Conservation (phyloP, 2,888 invertebrate species). For the Crocallis elinguaria region DNA sequence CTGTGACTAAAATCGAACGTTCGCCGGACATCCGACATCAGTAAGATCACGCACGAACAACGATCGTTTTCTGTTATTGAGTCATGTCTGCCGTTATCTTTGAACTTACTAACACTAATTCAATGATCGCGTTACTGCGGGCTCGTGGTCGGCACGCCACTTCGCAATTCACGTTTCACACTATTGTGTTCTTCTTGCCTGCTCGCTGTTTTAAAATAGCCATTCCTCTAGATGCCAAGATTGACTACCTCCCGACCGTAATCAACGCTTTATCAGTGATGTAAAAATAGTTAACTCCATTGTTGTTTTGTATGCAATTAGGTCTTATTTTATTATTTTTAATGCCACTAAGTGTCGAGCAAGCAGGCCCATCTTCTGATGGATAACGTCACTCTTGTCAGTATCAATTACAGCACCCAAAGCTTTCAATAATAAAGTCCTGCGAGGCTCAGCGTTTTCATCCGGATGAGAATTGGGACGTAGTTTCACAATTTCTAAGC, state of each 20-base stretch:
- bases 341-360: slow-evolving; percentile 33
- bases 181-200: slow-evolving; percentile 42
- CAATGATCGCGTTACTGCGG: slow-evolving; percentile 70
- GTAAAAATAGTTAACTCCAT: slow-evolving; percentile 42
- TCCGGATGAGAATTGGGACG: too few relatives aligned
- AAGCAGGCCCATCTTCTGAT: too few relatives aligned
- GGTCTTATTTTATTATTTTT: slow-evolving; percentile 40
- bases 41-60: slow-evolving; percentile 39
- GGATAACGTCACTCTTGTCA: too few relatives aligned
- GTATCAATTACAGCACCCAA: too few relatives aligned
- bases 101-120: slow-evolving; percentile 70
- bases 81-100: slow-evolving; percentile 58
- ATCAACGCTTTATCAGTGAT: slow-evolving; percentile 51
- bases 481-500: too few relatives aligned
- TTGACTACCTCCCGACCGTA: slow-evolving; percentile 49
- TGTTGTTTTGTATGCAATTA: slow-evolving; percentile 40
- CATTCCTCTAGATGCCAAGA: slow-evolving; percentile 44
- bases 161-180: slow-evolving; percentile 67
- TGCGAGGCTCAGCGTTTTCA: too few relatives aligned
- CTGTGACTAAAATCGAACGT: slow-evolving; percentile 8
- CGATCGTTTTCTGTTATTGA: slow-evolving; percentile 47
- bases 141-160: slow-evolving; percentile 63
- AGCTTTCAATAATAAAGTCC: too few relatives aligned
- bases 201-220: slow-evolving; percentile 43
- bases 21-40: slow-evolving; percentile 20